These are phyloP conservation scores for Agelas oroides DNA, from an alignment of 37 sponge, comb jelly and placozoan species.

Conservation along the genomic window DNA sequence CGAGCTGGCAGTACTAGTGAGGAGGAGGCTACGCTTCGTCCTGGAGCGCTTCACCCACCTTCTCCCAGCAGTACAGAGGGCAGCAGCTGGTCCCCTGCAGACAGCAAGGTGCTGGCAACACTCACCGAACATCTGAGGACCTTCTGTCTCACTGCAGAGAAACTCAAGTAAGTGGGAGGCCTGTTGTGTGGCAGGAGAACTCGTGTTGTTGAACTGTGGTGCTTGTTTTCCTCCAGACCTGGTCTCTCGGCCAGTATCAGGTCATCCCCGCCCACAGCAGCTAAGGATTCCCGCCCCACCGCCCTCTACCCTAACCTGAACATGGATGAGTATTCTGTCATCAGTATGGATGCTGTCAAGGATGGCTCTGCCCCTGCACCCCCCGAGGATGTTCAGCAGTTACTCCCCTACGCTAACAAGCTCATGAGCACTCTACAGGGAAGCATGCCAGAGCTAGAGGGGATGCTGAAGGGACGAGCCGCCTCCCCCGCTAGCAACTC, in stretches of 20 bases:
- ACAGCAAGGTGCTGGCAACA: slow-evolving; percentile 11
- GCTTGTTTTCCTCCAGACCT: no score
- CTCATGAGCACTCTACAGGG: no score
- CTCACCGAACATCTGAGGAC: slow-evolving; percentile 34
- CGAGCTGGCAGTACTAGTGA: background rate
- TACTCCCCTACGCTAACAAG: slow-evolving; percentile 1
- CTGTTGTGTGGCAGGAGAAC: no score
- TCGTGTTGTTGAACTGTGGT: no score
- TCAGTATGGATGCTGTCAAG: slow-evolving; percentile 1
- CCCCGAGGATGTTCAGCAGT: background rate
- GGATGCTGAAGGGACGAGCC: no score
- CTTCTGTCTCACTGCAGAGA: slow-evolving; percentile 42
- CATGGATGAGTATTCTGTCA: slow-evolving; percentile 34
- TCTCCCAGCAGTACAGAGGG: background rate
- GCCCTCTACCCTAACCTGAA: slow-evolving; percentile 12
- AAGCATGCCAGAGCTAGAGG: no score
- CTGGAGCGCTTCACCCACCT: background rate
- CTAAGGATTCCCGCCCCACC: background rate
- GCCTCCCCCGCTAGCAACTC: no score
- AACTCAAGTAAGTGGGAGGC: slow-evolving; percentile 16
- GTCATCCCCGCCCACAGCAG: no score
- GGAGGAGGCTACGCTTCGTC: slow-evolving; percentile 9
- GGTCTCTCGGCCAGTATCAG: no score
- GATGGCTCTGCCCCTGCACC: background rate
- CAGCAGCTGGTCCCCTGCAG: background rate